Evolutionary conservation across 1,140 invertebrate species (phyloP).

Genomic region (Zeugodacus cucurbitae): DNA sequence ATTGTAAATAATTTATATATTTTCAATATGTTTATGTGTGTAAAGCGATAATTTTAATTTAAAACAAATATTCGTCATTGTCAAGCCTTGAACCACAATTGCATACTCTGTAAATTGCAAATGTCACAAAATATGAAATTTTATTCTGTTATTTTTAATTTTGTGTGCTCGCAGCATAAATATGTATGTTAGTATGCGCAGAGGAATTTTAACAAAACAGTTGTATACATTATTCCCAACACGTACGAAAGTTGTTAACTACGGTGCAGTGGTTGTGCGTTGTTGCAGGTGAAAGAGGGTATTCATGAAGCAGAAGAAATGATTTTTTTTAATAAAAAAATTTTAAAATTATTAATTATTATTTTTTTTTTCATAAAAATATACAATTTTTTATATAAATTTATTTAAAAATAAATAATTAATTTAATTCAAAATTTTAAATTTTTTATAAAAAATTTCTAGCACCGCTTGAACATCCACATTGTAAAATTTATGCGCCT

Average conservation of each 20-base stretch:
- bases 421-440: too few relatives aligned
- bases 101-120: not conserved
- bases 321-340: not conserved
- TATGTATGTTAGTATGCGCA: not conserved
- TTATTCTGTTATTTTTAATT: not conserved
- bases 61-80: constrained; percentile 1
- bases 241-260: constrained; percentile 18
- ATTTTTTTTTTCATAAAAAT: not conserved
- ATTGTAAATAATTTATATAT: not conserved
- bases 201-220: not conserved
- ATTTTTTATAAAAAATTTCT: too few relatives aligned
- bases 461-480: not conserved
- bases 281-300: not conserved
- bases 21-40: not conserved
- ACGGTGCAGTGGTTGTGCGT: not conserved
- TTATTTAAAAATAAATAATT: too few relatives aligned
- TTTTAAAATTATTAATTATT: not conserved
- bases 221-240: not conserved
- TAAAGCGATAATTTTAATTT: not conserved
- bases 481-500: constrained; percentile 2
- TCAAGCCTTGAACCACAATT: not conserved
- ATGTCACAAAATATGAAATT: not conserved
- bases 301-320: not conserved
- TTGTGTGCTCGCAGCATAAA: not conserved
- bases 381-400: not conserved